Conservation (phyloP, 2,888 invertebrate species). For the Allygus modestus region DNA sequence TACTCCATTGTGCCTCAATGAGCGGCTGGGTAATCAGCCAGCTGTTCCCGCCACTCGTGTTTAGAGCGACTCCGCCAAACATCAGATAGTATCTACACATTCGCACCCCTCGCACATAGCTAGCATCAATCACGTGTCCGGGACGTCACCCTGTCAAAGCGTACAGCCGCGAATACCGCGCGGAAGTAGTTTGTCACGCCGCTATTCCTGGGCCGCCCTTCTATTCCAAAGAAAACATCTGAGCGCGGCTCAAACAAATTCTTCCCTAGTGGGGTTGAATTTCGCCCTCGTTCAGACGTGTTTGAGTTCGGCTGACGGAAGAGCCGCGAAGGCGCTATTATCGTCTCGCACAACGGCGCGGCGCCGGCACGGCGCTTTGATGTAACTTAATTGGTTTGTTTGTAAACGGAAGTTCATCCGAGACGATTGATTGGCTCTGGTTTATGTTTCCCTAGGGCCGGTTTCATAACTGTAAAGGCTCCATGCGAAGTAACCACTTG, state of each 20-base stretch:
- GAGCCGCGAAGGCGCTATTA: neutral
- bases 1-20: neutral
- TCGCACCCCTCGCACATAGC: neutral
- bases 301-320: neutral
- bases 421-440: conserved; percentile 15
- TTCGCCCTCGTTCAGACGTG: neutral
- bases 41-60: neutral
- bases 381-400: conserved; percentile 32
- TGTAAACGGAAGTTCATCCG: conserved; percentile 21
- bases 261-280: conserved; percentile 14
- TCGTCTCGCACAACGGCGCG: neutral
- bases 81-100: conserved; percentile 7
- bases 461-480: neutral
- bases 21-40: neutral
- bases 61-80: neutral
- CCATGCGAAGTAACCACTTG: no score
- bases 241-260: neutral
- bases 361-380: neutral
- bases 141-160: conserved; percentile 12
- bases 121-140: neutral
- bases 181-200: conserved; percentile 48
- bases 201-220: conserved; percentile 42
- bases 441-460: neutral
- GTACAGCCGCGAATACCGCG: conserved; percentile 20
- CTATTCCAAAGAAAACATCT: conserved; percentile 42